Base-by-base conservation (phyloP, 2,888 invertebrate species). In the Fragum fragum region DNA sequence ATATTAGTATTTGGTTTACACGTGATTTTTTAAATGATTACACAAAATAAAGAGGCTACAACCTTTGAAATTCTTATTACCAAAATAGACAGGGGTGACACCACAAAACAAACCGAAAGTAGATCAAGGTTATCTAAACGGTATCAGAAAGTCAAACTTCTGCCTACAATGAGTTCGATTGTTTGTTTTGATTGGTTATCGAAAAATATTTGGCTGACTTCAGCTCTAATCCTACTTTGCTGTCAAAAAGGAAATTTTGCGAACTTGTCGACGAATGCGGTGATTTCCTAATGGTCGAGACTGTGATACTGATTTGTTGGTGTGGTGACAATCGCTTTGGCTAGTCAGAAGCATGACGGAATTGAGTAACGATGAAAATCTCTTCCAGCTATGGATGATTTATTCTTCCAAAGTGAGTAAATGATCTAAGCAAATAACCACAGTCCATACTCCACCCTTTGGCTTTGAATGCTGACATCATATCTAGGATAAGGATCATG, bases 351-450 rank as follows among this genome's bases (percentile, higher is more conserved):
- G 29, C 1, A 91, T 91, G 91, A 89, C 88, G 28, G 89, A 86
- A 32, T 73, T 88, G 61, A 87, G 79, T 39, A 73, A 89, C 23
- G 79, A 83, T 63, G 90, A 91, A 70, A 90, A 87, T 47, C 76
- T 91, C 55, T 91, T 89, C 70, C 87, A 91, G 80, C 70, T 88
- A 39, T 91, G 91, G 91, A 90, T 91, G 91, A 85, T 90, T 28
- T 90, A 88, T 75, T 87, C 86, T 5, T 71, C 90, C 3, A 91
- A 91, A 88, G 91, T 91, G 53, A n/a, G 55, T 29, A 71, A 39
- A 47, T 3, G 14, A 47, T 36, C 32, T 36, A 9, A 36, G 32
- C 32, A 36, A 3, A 36, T n/a, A n/a, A n/a, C n/a, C n/a, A n/a
- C n/a, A n/a, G n/a, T 9, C 32, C 32, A 3, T 36, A 36, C 32